Conservation (phyloP, 2,113 vertebrate species). For the Crotophaga sulcirostris region DNA sequence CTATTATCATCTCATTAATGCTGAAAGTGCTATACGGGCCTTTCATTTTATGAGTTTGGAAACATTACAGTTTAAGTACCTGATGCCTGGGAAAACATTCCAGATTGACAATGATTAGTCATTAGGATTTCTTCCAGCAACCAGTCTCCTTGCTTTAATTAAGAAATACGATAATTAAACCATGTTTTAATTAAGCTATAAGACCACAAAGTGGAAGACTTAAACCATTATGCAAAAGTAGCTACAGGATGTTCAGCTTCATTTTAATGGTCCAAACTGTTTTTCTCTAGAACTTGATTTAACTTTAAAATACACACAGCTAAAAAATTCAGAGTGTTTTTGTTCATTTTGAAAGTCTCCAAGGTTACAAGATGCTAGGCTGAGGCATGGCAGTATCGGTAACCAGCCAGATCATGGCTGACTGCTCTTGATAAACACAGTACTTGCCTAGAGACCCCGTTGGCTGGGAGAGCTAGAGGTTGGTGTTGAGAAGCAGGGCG, state of each 20-base stretch:
- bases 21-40: background rate
- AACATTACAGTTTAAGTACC: background rate
- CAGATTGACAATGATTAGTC: conserved; percentile 43
- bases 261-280: background rate
- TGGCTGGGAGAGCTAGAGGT: background rate
- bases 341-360: background rate
- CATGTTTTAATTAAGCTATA: conserved; percentile 33
- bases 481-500: background rate
- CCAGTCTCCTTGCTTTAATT: conserved; percentile 35
- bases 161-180: conserved; percentile 34
- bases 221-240: background rate
- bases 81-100: background rate
- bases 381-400: background rate
- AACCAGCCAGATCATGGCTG: background rate
- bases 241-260: background rate
- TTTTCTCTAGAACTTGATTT: background rate
- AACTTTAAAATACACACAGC: background rate
- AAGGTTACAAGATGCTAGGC: background rate
- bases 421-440: background rate
- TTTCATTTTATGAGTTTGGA: background rate
- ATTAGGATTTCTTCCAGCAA: conserved; percentile 46
- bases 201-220: background rate
- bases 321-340: background rate
- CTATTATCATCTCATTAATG: conserved; percentile 35
- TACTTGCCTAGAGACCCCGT: background rate